Evolutionary conservation across 2,797 vertebrate genomes (phyloP), one percentile per base, ranked within the genome.

Genomic region (Platyrinchus mystaceus): DNA sequence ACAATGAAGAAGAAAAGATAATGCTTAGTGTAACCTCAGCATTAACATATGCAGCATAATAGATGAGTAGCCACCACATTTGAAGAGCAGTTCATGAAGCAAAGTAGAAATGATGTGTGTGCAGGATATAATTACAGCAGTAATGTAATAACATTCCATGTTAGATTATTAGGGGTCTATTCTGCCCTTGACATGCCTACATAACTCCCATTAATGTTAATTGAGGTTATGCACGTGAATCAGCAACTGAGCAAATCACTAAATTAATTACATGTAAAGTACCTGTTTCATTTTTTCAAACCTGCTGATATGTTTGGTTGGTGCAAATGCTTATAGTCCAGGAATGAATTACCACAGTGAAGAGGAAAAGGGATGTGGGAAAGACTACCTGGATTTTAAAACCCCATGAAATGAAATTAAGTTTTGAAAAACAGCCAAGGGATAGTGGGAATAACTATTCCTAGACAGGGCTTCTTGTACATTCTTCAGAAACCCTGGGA

Each of bases 201-300:
- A 93, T 87, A 95, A 80, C 90, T 95, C 90, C 89, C 94, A 96
- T 96, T 97, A 96, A 96, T 92, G 77, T 93, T 95, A 96, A 96
- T 91, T 95, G 92, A 95, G 96, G 95, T 96, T 94, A 91, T 66
- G 91, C 83, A 94, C 13, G 62, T 90, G 95, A 94, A 87, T 94
- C 94, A 88, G 86, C 93, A 92, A 89, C 92, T 71, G 91, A 96
- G 80, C 94, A 96, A 96, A 95, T 92, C 79, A 84, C 91, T 96
- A 95, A 96, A 97, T 95, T 97, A 96, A 97, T 97, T 97, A 95
- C 94, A 95, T 93, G 84, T 86, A 95, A 96, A 94, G 66, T 75
- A 94, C 79, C 90, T 95, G 93, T 86, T 96, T 90, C 87, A 37
- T 86, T 96, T 84, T 94, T 87, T 91, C 34, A 84, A 80, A 86